phyloP scores from a whole-genome alignment of 2,797 vertebrate species.

The Gymnodraco acuticeps region DNA sequence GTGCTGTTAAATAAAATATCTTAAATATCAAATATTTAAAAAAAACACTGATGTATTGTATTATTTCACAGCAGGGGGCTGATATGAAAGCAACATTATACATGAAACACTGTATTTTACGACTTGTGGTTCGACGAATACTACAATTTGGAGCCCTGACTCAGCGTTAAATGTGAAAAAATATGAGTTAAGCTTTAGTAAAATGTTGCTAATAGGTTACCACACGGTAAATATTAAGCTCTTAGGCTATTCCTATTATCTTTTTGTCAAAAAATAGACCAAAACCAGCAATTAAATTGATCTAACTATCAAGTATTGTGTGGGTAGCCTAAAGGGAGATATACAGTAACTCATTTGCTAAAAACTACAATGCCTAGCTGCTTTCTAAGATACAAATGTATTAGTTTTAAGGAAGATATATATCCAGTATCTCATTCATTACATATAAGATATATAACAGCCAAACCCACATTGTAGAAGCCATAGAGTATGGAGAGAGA shows the following conservation, averaged over 20 bases:
- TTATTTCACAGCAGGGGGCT: conserved; percentile 26
- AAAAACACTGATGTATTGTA: conserved; percentile 16
- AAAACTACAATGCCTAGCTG: not conserved
- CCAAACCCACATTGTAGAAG: not conserved
- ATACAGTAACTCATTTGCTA: no score
- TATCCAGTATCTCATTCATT: not conserved
- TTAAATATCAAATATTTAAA: conserved; percentile 24
- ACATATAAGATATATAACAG: not conserved
- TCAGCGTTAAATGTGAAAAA: conserved; percentile 6
- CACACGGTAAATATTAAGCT: not conserved
- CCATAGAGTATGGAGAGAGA: not conserved
- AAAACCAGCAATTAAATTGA: conserved; percentile 2
- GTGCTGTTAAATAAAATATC: conserved; percentile 40
- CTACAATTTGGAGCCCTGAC: not conserved
- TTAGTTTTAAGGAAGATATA: not conserved
- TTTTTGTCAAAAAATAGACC: not conserved
- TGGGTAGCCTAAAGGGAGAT: not conserved
- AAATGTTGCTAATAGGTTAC: not conserved
- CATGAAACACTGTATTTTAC: conserved; percentile 13
- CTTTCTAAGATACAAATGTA: not conserved
- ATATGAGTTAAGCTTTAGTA: no score
- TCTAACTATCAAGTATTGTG: not conserved
- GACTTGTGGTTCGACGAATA: not conserved
- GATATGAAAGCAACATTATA: conserved; percentile 17
- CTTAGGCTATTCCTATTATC: not conserved